Evolutionary conservation across 2,113 vertebrate genomes (phyloP), one percentile per base, ranked within the genome.

Genomic region (Mellivora capensis): DNA sequence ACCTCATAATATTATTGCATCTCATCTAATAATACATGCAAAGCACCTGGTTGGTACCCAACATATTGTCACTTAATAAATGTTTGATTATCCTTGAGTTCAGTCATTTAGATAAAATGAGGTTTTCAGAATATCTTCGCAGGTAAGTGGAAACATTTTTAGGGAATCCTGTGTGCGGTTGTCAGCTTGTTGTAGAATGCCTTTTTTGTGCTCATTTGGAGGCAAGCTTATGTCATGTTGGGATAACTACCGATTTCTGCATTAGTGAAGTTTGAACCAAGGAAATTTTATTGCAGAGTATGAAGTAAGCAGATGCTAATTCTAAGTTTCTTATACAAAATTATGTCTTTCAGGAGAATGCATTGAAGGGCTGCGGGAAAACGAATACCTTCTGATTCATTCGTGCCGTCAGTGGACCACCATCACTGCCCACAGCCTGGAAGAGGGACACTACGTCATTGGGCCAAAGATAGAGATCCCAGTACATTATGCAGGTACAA

Each of bases 391-490:
- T 98, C 99, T 99, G 98, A 99, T 99, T 98, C 99, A 99, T 98
- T 99, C 99, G 0, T 99, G 99, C 93, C 99, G 99, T 49, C 99
- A 99, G 98, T 99, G 99, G 99, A 99, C 99, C 47, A 99, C 99
- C 67, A 99, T 99, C 95, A 99, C 99, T 94, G 99, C 99, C 98
- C 99, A 99, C 97, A 99, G 99, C 98, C 99, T 99, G 97, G 99
- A 99, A 98, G 99, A 99, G 96, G 99, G 99, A 87, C 99, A 99
- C 98, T 99, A 99, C 67, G 99, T 99, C 98, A 99, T 99, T 80
- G 99, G 99, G 96, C 99, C 99, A 90, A 99, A 99, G 99, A 99
- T 99, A 98, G 99, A 99, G 98, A 99, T 99, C 98, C 99, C 99
- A 4, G 99, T 99, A 42, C 99, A 99, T 98, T 99, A 99, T 98